A percentile compares a stretch with the other conserved stretches of the same genome.
phyloP scores from a whole-genome alignment of 2,797 vertebrate genomes.

The Labroides dimidiatus region DNA sequence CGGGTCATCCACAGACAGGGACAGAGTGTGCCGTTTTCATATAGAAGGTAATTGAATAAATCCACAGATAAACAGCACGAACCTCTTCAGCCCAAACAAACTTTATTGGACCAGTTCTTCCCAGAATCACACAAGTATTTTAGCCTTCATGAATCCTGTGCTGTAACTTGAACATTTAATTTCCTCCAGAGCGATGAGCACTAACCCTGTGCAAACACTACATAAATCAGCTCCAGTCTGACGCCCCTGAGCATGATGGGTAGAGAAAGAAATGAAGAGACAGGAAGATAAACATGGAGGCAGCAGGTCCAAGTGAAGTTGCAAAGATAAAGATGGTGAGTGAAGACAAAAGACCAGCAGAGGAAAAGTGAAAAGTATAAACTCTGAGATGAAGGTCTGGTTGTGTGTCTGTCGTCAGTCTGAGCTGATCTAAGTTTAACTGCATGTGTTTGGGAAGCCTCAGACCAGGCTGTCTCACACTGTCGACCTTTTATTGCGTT shows the following conservation, averaged over 20 bases:
- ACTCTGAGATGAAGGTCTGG: constrained; percentile 49
- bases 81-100: constrained; percentile 30
- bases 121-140: constrained; percentile 55
- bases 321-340: constrained; percentile 18
- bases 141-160: constrained; percentile 46
- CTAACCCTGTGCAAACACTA: constrained; percentile 71
- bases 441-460: constrained; percentile 68
- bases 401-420: constrained; percentile 60
- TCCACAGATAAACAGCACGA: constrained; percentile 13
- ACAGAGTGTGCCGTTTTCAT: neutral
- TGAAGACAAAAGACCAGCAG: constrained; percentile 21
- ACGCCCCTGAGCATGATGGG: constrained; percentile 45
- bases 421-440: constrained; percentile 68
- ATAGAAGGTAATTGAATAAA: constrained; percentile 28
- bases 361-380: constrained; percentile 22
- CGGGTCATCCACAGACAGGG: neutral
- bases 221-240: constrained; percentile 61
- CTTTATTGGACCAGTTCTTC: constrained; percentile 37
- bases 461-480: constrained; percentile 45
- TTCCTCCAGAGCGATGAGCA: constrained; percentile 66
- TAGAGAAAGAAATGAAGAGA: constrained; percentile 25
- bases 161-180: constrained; percentile 75
- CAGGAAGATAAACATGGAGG: constrained; percentile 7
- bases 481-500: constrained; percentile 30
- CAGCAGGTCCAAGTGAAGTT: constrained; percentile 16